Base-by-base conservation (phyloP, 2,113 vertebrate genomes). In the Pteruthius melanotis region DNA sequence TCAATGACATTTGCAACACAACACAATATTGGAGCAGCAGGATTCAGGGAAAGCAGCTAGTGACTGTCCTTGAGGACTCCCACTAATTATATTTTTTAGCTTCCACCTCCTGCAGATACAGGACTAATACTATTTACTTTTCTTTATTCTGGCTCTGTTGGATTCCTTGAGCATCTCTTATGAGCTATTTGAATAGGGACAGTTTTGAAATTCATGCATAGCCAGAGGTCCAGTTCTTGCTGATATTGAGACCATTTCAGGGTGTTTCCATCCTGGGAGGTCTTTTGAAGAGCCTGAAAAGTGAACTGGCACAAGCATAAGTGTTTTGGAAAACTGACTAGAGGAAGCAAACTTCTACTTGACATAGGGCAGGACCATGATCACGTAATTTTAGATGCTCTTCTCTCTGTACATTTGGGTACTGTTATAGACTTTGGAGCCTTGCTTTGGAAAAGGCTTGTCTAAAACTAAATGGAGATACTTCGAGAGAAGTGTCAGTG, bases 1-100 rank as follows among this genome's bases (percentile, higher is more conserved):
- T 93, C 90, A 78, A 78, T 95, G 72, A 39, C 72, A 93, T 95
- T 88, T 93, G 76, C 85, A 96, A 83, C 56, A 59, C 19, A 94
- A 57, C 52, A 59, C 27, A 80, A 56, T 91, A 60, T 35, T 56
- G 45, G 45, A 91, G 50, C 59, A 89, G 45, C 78, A 89, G 59
- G 60, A 86, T 94, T 70, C 59, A 59, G 54, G 44, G 54, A 83
- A 94, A 63, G 45, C 63, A 70, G 27, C 63, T 83, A 56, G 63
- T 90, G 71, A 66, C 35, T 88, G 68, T 60, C 72, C 63, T 89
- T 89, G 77, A 91, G 74, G 66, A 80, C 57, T 89, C 31, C 15
- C 44, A 45, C 49, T 83, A 63, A 28, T 83, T 57, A 33, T 77
- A 50, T 76, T 94, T 74, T 74, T 64, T 26, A 44, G n/a, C n/a